phyloP scores from a whole-genome alignment of 2,888 invertebrate genomes.

The Meteorus colon region DNA sequence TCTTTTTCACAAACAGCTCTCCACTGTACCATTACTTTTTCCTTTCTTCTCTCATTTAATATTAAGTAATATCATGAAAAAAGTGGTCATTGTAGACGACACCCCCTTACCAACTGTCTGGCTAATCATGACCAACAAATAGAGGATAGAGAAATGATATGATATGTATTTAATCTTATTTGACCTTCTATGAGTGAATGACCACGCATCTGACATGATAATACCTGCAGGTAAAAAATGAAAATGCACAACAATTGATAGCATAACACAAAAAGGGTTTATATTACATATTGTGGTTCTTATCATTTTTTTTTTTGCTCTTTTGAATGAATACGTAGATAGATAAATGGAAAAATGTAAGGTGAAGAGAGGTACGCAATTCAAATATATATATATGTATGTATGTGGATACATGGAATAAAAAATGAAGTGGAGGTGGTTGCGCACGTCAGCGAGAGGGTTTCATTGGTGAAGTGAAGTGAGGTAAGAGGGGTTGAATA shows the following conservation, averaged over 20 bases:
- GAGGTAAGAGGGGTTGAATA: not conserved
- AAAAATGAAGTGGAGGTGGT: conserved; percentile 53
- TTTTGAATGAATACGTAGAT: not conserved
- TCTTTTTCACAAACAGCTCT: conserved; percentile 4
- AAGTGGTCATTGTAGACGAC: too few relatives aligned
- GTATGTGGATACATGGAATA: conserved; percentile 11
- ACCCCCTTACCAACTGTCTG: not conserved
- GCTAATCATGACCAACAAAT: not conserved
- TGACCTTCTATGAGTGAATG: not conserved
- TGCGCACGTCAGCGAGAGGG: conserved; percentile 38
- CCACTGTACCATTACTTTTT: conserved; percentile 10
- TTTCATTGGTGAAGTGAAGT: not conserved
- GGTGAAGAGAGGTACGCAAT: not conserved
- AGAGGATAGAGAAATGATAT: not conserved
- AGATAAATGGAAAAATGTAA: not conserved
- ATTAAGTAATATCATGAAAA: too few relatives aligned
- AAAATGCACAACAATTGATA: not conserved
- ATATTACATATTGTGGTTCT: not conserved
- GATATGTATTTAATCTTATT: not conserved
- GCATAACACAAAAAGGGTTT: not conserved
- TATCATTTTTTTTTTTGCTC: not conserved
- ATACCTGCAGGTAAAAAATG: not conserved
- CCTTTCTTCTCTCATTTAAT: not conserved
- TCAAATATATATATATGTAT: not conserved
- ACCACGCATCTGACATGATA: not conserved